Conservation (phyloP, 2,888 invertebrate species). For the Ceriagrion tenellum region DNA sequence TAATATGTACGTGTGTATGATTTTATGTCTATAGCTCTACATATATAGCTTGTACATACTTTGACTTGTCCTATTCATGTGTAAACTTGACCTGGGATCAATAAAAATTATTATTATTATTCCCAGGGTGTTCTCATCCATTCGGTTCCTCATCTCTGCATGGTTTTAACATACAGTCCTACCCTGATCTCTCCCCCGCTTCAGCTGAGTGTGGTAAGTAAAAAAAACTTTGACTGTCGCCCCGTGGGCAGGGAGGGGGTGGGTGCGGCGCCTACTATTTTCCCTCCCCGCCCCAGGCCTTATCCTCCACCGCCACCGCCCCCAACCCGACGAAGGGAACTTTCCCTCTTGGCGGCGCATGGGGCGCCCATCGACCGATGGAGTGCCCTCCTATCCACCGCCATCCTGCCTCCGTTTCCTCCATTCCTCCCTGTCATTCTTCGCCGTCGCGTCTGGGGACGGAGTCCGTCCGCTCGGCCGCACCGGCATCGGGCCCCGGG, state of each 20-base stretch:
- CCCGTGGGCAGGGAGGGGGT: not conserved
- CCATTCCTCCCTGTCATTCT: not conserved
- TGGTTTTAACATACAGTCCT: not conserved
- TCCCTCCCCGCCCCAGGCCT: not conserved
- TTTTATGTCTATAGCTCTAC: too few relatives aligned
- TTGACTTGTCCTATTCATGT: too few relatives aligned
- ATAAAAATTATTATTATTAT: too few relatives aligned
- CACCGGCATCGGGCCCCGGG: not conserved
- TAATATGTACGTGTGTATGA: too few relatives aligned
- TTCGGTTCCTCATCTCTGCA: too few relatives aligned
- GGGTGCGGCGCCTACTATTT: not conserved
- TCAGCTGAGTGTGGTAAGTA: not conserved
- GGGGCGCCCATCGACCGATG: slow-evolving; percentile 14
- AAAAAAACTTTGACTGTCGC: not conserved
- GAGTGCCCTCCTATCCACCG: not conserved
- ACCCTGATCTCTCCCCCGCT: not conserved
- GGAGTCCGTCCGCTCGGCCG: not conserved
- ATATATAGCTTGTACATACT: too few relatives aligned
- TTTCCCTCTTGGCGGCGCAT: slow-evolving; percentile 28
- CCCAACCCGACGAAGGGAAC: not conserved
- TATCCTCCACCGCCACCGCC: not conserved
- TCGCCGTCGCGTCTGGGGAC: not conserved
- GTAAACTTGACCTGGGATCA: too few relatives aligned
- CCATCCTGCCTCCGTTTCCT: not conserved
- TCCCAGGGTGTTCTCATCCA: too few relatives aligned